Evolutionary conservation across 2,888 invertebrate species (phyloP).

Genomic region (Tetramorium bicarinatum): DNA sequence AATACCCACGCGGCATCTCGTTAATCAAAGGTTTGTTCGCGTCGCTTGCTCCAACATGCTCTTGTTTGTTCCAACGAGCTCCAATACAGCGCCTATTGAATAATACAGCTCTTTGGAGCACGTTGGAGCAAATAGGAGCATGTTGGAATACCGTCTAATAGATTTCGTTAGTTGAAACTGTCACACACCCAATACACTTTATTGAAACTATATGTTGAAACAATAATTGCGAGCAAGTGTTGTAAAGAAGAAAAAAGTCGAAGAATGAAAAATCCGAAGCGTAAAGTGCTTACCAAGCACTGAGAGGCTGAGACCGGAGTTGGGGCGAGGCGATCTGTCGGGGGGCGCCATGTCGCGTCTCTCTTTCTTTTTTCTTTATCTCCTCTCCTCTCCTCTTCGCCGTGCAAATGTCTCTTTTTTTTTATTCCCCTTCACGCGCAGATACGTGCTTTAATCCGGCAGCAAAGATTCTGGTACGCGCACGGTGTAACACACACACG

Average conservation of each 20-base stretch:
- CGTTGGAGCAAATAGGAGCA: too few species aligned
- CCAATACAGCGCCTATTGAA: too few species aligned
- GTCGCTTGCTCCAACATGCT: too few species aligned
- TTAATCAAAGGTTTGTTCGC: background rate
- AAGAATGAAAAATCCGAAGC: background rate
- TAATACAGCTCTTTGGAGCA: too few species aligned
- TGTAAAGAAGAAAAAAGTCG: background rate
- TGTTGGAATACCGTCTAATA: too few species aligned
- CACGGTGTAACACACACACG: slow-evolving; percentile 5
- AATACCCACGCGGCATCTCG: background rate
- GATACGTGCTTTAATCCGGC: slow-evolving; percentile 58
- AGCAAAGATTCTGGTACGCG: background rate
- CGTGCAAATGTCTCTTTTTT: background rate
- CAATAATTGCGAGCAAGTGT: background rate
- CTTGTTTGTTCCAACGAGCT: too few species aligned
- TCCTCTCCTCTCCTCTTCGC: background rate
- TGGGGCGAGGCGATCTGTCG: slow-evolving; percentile 84
- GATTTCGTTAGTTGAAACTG: too few species aligned
- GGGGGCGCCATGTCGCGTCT: slow-evolving; percentile 82
- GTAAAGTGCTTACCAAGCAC: slow-evolving; percentile 86
- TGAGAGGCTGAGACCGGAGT: slow-evolving; percentile 86
- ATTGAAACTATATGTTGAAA: background rate
- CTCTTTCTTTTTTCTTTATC: background rate
- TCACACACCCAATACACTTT: background rate
- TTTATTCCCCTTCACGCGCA: background rate